phyloP scores from a whole-genome alignment of 2,113 vertebrate genomes.

The Cavia aperea region DNA sequence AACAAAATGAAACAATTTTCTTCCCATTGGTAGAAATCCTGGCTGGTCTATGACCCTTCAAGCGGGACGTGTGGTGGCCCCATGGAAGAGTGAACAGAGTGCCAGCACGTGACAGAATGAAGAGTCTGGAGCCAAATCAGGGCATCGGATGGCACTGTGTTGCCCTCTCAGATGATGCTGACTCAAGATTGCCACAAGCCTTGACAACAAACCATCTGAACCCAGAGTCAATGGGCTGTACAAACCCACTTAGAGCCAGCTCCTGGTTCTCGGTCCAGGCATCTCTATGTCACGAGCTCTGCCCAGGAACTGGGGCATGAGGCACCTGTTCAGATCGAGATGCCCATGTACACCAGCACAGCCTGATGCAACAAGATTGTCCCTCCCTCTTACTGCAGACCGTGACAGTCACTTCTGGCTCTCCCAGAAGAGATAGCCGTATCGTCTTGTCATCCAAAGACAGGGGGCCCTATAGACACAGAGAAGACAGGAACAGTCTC shows the following conservation, averaged over 20 bases:
- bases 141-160: rapidly evolving
- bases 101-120: rapidly evolving
- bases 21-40: neutral
- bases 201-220: rapidly evolving
- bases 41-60: neutral
- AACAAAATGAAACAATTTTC: neutral
- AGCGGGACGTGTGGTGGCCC: neutral
- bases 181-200: rapidly evolving
- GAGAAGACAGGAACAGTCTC: neutral
- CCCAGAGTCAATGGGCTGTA: rapidly evolving
- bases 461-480: rapidly evolving
- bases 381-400: neutral
- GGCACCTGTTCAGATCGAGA: rapidly evolving
- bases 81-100: rapidly evolving
- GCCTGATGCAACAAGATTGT: rapidly evolving
- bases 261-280: rapidly evolving
- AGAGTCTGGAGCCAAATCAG: rapidly evolving
- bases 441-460: too few species aligned
- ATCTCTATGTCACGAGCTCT: neutral
- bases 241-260: rapidly evolving
- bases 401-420: neutral
- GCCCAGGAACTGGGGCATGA: rapidly evolving
- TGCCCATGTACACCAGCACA: too few species aligned
- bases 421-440: rapidly evolving
- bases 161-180: neutral